Conservation (phyloP, 2,113 vertebrate species). For the Scatophagus argus region DNA sequence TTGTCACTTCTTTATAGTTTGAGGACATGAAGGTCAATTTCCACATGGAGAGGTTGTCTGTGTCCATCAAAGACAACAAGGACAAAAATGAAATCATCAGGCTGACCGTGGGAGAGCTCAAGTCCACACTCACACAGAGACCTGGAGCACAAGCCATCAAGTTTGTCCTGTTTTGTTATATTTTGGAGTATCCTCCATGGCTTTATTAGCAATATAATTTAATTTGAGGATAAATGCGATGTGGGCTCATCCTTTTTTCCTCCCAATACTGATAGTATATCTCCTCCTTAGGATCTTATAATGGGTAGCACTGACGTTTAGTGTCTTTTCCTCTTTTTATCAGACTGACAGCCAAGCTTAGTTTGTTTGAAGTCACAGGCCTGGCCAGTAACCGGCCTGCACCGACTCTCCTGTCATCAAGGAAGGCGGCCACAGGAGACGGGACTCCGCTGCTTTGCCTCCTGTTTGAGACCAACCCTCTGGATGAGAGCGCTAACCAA, state of each 20-base stretch:
- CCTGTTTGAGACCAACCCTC: constrained; percentile 95
- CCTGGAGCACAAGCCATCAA: constrained; percentile 95
- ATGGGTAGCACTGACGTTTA: constrained; percentile 13
- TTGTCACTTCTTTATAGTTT: constrained; percentile 84
- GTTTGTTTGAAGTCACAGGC: constrained; percentile 92
- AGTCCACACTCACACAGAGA: constrained; percentile 89
- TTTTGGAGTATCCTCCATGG: background rate
- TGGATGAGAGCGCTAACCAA: constrained; percentile 91
- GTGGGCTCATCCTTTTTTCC: background rate
- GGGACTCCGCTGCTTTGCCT: constrained; percentile 88
- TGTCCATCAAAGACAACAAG: constrained; percentile 89
- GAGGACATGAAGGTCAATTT: constrained; percentile 93
- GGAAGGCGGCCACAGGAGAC: constrained; percentile 80
- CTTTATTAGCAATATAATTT: background rate
- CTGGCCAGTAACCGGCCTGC: constrained; percentile 79
- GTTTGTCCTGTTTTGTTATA: constrained; percentile 74
- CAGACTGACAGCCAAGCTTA: constrained; percentile 90
- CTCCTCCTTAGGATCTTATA: background rate
- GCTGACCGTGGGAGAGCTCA: constrained; percentile 89
- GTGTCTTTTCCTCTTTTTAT: constrained; percentile 3
- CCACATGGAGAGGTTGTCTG: constrained; percentile 89
- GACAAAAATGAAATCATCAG: constrained; percentile 89
- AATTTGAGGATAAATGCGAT: too few relatives aligned
- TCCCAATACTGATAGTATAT: background rate
- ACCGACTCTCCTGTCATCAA: constrained; percentile 90